Evolutionary conservation across 2,888 invertebrate species (phyloP).

Genomic region (Malthinus flaveolus): DNA sequence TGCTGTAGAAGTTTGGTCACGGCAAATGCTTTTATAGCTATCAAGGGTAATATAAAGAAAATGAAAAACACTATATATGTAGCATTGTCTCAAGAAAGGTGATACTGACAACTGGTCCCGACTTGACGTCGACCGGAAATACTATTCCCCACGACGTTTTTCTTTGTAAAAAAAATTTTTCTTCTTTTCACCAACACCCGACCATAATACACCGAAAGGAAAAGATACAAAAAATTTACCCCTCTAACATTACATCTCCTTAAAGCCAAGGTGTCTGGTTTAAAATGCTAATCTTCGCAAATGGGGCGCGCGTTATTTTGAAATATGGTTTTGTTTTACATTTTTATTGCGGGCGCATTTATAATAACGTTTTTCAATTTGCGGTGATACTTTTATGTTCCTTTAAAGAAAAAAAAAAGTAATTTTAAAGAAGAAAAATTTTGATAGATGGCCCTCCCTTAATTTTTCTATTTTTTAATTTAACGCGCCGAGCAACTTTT

Average conservation of each 20-base stretch:
- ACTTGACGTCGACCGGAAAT: conserved; percentile 49
- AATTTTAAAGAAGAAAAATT: conserved; percentile 20
- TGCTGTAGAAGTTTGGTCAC: conserved; percentile 72
- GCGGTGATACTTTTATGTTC: conserved; percentile 31
- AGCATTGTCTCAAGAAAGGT: conserved; percentile 53
- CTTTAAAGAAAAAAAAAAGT: conserved; percentile 20
- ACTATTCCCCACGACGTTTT: conserved; percentile 37
- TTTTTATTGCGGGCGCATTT: conserved; percentile 57
- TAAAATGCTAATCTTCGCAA: conserved; percentile 58
- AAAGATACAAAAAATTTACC: conserved; percentile 9
- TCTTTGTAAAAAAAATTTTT: conserved; percentile 22
- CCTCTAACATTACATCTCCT: conserved; percentile 51
- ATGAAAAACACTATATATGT: conserved; percentile 71
- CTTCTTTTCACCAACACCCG: conserved; percentile 41
- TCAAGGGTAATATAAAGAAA: conserved; percentile 87
- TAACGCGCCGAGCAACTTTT: conserved; percentile 1
- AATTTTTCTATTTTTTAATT: conserved; percentile 1
- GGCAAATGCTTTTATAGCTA: conserved; percentile 87
- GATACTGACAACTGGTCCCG: conserved; percentile 51
- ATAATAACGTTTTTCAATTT: conserved; percentile 57
- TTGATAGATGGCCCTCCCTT: conserved; percentile 21
- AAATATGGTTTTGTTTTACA: conserved; percentile 58
- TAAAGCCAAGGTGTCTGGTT: conserved; percentile 57
- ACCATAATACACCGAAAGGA: conserved; percentile 11
- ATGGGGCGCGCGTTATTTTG: conserved; percentile 58